Base-by-base conservation (phyloP, 2,113 vertebrate species). In the Osmerus eperlanus region DNA sequence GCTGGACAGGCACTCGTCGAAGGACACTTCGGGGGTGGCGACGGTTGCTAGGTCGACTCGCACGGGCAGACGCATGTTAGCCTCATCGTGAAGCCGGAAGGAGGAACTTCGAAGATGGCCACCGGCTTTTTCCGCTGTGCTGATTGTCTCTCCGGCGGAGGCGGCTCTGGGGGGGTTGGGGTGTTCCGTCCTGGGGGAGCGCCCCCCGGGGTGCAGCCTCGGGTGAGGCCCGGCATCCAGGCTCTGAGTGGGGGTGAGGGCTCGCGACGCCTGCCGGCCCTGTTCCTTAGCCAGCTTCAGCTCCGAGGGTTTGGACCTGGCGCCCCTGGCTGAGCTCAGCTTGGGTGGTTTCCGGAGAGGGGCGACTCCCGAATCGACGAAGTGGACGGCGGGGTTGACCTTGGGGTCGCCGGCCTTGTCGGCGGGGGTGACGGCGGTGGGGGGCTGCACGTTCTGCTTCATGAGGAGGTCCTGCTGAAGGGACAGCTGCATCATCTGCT, bases 401-500 rank as follows among this genome's bases (percentile, higher is more conserved):
- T 91, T 84, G 0, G 81, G 23, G 0, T 91, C 86, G 0, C 91
- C 5, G 73, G 67, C 54, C 81, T 92, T 90, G 61, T 78, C 79
- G 75, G 76, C 81, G n/a, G 78, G 89, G 28, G 89, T 86, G 12
- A 2, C 91, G 88, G 63, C 84, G 65, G 0, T 84, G 21, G 71
- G 90, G 87, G 58, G 77, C 28, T 58, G 75, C 81, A 19, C 19
- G 68, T 79, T 90, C 80, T 76, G 89, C 77, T 88, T 89, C 89
- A 85, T 91, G 6, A 92, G 87, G 19, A 95, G 87, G 62, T 99
- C 96, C 77, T 99, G 97, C 80, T 99, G 97, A 81, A 96, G 89
- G 0, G 97, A 99, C 64, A 99, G 92, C 85, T 94, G 94, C 84
- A 96, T 80, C 87, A 99, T 98, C 71, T 97, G 96, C 70, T 97